Percentiles rank a stretch among this genome's conserved stretches.
Evolutionary conservation across 2,797 vertebrate species (phyloP).

Genomic region (Arremon aurantiirostris): DNA sequence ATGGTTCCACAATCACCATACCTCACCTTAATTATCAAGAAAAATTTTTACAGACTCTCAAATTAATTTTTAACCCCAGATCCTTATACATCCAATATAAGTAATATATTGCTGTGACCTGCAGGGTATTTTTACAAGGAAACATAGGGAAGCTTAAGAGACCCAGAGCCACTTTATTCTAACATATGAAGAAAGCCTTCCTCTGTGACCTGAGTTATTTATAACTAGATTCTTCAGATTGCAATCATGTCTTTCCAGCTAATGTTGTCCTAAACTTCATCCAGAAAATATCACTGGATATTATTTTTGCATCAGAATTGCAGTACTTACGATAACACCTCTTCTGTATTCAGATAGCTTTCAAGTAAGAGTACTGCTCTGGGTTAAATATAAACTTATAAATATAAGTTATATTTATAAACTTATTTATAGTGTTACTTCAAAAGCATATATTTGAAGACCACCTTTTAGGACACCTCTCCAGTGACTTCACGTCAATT

Average conservation of each 20-base stretch:
- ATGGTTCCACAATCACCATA: neutral
- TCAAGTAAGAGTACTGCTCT: neutral
- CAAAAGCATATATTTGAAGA: neutral
- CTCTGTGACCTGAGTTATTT: neutral
- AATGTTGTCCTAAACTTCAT: neutral
- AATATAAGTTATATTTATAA: neutral
- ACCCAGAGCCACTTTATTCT: neutral
- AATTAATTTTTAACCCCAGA: neutral
- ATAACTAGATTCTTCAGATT: neutral
- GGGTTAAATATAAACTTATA: neutral
- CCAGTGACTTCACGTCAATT: neutral
- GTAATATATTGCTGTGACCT: neutral
- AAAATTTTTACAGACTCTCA: neutral
- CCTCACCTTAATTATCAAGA: neutral
- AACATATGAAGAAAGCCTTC: neutral
- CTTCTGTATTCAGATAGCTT: neutral
- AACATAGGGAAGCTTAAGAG: neutral
- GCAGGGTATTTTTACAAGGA: neutral
- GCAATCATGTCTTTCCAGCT: neutral
- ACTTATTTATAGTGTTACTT: neutral
- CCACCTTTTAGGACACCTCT: neutral
- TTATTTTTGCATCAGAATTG: neutral
- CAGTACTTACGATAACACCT: rapidly evolving
- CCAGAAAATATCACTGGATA: neutral
- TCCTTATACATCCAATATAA: neutral